A percentile compares a stretch with the other conserved stretches of the same genome.
Conservation (phyloP, 2,113 vertebrate species). For the Reinhardtius hippoglossoides region DNA sequence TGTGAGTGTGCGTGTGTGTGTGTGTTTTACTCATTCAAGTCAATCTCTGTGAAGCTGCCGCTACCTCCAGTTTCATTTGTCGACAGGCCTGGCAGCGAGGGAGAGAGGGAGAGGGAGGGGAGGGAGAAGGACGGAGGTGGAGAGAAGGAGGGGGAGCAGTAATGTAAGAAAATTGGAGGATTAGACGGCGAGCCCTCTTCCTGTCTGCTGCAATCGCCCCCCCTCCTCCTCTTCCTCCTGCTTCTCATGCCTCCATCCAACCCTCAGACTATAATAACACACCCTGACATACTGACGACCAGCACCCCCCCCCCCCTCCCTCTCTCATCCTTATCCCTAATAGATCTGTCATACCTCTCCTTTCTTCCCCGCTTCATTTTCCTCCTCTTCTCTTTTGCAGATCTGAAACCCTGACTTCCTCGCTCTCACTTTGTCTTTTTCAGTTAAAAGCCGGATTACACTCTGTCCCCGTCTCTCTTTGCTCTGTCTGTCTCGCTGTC, state of each 20-base stretch:
- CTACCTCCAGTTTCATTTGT: slow-evolving; percentile 76
- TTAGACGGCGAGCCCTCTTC: slow-evolving; percentile 81
- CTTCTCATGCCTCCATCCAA: slow-evolving; percentile 63
- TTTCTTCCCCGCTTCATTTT: slow-evolving; percentile 26
- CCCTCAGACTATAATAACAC: slow-evolving; percentile 75
- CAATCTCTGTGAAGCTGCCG: slow-evolving; percentile 65
- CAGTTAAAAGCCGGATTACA: slow-evolving; percentile 46
- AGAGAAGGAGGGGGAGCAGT: slow-evolving; percentile 61
- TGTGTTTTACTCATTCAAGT: slow-evolving; percentile 66
- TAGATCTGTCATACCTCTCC: slow-evolving; percentile 60
- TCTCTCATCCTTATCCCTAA: slow-evolving; percentile 41
- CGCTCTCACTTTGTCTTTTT: slow-evolving; percentile 25
- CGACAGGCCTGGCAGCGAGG: slow-evolving; percentile 58
- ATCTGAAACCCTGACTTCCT: slow-evolving; percentile 39
- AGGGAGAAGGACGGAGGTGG: slow-evolving; percentile 40
- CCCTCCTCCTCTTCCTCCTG: slow-evolving; percentile 39
- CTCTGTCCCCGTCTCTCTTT: slow-evolving; percentile 34
- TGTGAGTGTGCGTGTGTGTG: slow-evolving; percentile 29
- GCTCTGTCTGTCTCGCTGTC: slow-evolving; percentile 20
- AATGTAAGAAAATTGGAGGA: slow-evolving; percentile 83
- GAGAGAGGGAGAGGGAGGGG: neutral
- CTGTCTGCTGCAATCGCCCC: slow-evolving; percentile 69
- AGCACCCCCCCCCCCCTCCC: slow-evolving; percentile 5
- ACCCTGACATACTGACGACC: slow-evolving; percentile 64
- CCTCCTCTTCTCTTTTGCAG: slow-evolving; percentile 11